Percentiles rank a stretch among this genome's conserved stretches.
Conservation (phyloP, 2,888 invertebrate species). For the Tachina grossa region DNA sequence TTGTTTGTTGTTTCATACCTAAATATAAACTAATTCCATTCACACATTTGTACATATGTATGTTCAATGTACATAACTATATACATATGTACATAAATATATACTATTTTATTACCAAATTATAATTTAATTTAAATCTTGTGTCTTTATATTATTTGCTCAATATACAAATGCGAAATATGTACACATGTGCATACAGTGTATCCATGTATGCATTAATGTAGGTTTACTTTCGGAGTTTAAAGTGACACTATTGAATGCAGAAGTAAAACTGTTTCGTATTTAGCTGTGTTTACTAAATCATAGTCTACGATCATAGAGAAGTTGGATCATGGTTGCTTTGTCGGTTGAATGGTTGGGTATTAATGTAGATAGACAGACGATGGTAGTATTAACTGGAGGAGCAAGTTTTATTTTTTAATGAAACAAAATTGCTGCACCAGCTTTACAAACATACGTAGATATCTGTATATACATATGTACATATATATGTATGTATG, state of each 20-base stretch:
- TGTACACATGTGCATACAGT: not conserved
- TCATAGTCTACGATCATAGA: slow-evolving; percentile 50
- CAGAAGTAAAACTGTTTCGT: slow-evolving; percentile 63
- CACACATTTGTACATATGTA: not conserved
- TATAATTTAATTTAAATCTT: slow-evolving; percentile 8
- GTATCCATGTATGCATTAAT: no score
- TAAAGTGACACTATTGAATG: slow-evolving; percentile 61
- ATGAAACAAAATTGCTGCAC: no score
- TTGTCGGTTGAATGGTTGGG: slow-evolving; percentile 37
- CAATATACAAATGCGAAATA: not conserved
- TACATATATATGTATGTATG: no score
- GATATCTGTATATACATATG: not conserved
- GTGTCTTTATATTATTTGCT: not conserved
- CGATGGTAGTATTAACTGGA: slow-evolving; percentile 38
- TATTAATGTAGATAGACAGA: slow-evolving; percentile 12
- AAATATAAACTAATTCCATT: not conserved
- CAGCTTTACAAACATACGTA: no score
- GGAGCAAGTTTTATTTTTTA: slow-evolving; percentile 49
- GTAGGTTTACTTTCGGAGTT: slow-evolving; percentile 23
- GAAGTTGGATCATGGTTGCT: slow-evolving; percentile 41
- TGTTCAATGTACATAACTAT: not conserved
- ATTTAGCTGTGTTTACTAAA: slow-evolving; percentile 47
- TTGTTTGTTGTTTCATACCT: not conserved
- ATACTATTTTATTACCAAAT: not conserved
- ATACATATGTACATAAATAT: not conserved